These are phyloP conservation scores for Hemistola chrysoprasaria DNA, from an alignment of 2,888 invertebrate species.

Conservation along the genomic window DNA sequence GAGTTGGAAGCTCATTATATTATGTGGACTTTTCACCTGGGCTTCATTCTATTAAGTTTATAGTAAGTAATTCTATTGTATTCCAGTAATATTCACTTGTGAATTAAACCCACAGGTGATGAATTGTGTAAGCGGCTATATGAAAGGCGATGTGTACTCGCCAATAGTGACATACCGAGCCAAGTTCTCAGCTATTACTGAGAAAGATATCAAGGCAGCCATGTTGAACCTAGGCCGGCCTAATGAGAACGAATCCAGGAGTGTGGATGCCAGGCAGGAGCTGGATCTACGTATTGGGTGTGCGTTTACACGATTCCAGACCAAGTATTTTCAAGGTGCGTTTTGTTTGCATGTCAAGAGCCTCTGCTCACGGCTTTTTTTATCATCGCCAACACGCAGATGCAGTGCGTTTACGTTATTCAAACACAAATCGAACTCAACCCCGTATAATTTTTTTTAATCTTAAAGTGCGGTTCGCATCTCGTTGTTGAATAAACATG, in stretches of 20 bases:
- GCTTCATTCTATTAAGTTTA: too few relatives aligned
- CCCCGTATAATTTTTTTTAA: too few relatives aligned
- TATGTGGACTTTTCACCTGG: too few relatives aligned
- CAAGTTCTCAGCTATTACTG: slow-evolving; percentile 98
- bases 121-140: slow-evolving; percentile 87
- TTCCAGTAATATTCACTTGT: too few relatives aligned
- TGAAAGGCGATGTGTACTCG: slow-evolving; percentile 86
- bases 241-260: slow-evolving; percentile 97
- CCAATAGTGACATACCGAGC: slow-evolving; percentile 90
- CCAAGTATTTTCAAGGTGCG: slow-evolving; percentile 95
- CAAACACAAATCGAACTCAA: too few relatives aligned
- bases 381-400: too few relatives aligned
- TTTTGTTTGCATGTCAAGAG: not conserved
- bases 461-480: too few relatives aligned
- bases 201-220: slow-evolving; percentile 97
- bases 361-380: too few relatives aligned
- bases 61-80: not conserved
- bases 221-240: slow-evolving; percentile 92
- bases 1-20: too few relatives aligned
- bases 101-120: slow-evolving; percentile 83
- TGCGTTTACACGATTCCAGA: slow-evolving; percentile 99
- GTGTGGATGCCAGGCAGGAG: slow-evolving; percentile 98
- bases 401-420: too few relatives aligned
- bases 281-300: slow-evolving; percentile 98
- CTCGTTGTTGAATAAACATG: too few relatives aligned